Percentiles rank a stretch among this genome's conserved stretches.
These are phyloP conservation scores for Crotalus horridus DNA, from an alignment of 2,113 vertebrate genomes.

Conservation along the genomic window DNA sequence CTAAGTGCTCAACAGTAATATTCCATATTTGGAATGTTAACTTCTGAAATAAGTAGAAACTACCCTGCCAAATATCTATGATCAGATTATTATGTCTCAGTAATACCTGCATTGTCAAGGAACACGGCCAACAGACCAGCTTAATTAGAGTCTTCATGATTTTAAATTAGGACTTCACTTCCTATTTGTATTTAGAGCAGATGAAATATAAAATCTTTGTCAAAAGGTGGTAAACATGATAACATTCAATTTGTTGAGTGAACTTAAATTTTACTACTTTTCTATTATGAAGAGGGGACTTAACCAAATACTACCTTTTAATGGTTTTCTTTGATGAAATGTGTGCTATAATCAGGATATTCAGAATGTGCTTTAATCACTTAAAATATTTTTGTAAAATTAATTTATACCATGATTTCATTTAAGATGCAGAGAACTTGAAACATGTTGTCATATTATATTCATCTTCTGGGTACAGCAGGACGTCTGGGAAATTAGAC, in stretches of 20 bases:
- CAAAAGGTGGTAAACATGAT: background rate
- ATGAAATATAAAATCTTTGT: background rate
- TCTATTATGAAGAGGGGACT: background rate
- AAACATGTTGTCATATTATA: conserved; percentile 82
- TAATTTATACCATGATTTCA: background rate
- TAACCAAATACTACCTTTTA: background rate
- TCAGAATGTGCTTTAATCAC: rapidly evolving
- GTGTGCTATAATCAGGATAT: background rate
- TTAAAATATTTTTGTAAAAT: background rate
- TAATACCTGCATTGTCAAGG: background rate
- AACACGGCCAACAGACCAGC: background rate
- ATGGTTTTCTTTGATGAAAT: background rate
- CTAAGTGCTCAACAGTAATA: background rate
- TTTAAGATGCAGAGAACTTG: conserved; percentile 69
- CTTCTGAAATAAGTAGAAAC: background rate
- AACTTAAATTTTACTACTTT: background rate
- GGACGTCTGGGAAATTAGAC: conserved; percentile 78
- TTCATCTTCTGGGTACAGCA: conserved; percentile 79
- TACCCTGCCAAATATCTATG: background rate
- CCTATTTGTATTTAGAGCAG: background rate
- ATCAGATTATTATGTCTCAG: background rate
- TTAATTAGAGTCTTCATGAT: background rate
- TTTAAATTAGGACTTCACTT: background rate
- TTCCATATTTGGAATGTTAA: background rate
- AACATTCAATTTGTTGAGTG: background rate